phyloP scores from a whole-genome alignment of 2,113 vertebrate genomes.

The Orientallactaga bullata region DNA sequence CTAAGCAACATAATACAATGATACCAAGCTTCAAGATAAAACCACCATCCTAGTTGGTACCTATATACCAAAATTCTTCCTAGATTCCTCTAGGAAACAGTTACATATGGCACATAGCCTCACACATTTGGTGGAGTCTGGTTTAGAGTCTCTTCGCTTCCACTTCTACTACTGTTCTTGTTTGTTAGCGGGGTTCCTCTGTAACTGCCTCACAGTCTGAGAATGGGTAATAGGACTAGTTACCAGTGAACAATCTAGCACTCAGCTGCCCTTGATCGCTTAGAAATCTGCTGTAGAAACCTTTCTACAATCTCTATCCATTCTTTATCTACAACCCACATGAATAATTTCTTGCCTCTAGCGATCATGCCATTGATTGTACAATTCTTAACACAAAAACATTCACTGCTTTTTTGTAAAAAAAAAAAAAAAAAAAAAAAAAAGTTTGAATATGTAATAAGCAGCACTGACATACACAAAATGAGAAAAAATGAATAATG shows the following conservation, averaged over 20 bases:
- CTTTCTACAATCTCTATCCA: not conserved
- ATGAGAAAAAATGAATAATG: constrained; percentile 19
- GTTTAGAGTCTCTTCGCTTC: not conserved
- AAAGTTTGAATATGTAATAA: constrained; percentile 1
- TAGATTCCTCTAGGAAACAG: not conserved
- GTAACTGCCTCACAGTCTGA: not conserved
- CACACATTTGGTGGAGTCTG: not conserved
- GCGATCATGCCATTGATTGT: not conserved
- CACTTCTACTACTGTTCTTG: not conserved
- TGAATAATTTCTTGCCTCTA: not conserved
- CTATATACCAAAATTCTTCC: too few relatives aligned
- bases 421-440: not conserved
- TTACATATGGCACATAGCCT: not conserved
- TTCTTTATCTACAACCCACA: not conserved
- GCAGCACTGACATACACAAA: not conserved
- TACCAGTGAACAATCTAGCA: not conserved
- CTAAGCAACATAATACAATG: not conserved
- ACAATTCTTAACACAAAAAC: not conserved
- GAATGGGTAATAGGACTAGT: not conserved
- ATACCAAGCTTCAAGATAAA: not conserved
- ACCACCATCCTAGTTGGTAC: too few relatives aligned
- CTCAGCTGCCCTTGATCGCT: not conserved
- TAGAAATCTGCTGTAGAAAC: not conserved
- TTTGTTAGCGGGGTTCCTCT: not conserved
- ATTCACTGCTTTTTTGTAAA: not conserved